Evolutionary conservation across 2,113 vertebrate species (phyloP), one percentile per base, ranked within the genome.

Genomic region (Hystrix cristata): DNA sequence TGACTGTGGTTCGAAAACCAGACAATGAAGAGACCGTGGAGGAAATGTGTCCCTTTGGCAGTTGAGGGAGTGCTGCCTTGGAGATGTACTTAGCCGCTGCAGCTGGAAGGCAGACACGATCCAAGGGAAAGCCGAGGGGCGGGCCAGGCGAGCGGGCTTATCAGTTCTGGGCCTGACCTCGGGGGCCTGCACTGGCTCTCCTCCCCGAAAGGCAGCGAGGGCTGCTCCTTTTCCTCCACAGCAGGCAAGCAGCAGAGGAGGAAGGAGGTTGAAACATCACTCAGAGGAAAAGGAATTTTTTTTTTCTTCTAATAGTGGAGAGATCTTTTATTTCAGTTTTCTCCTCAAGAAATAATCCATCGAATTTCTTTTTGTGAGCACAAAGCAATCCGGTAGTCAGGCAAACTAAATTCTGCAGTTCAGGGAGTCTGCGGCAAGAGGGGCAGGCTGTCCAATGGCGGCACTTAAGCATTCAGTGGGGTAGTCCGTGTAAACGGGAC

Each of bases 1-100:
- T 98, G 98, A 97, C 96, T 94, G 78, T 95, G 97, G 96, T 97
- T 96, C 96, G 94, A 94, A 92, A 83, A 9, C 59, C 90, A 67
- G 90, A 97, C 98, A 98, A 98, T 98, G 97, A 96, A 89, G 96
- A 60, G 76, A 86, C 87, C 53, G 55, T 6, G 55, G 64, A 95
- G 84, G 84, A 97, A 95, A 95, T 94, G 19, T 96, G 98, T 97
- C 69, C 81, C 71, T 57, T 88, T 83, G 83, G 90, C 90, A 87
- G 90, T 46, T 46, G 67, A 83, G 51, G 55, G 93, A 88, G 95
- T 80, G 78, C 84, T 64, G 84, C 69, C 87, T 82, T 74, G 34
- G 85, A 93, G 94, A 81, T 18, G 71, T 12, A 34, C 31, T 23
- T 48, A 79, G 72, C 34, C 55, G 87, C n/a, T 82, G 27, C 90